phyloP scores from a whole-genome alignment of 2,888 invertebrate genomes.

The Anoplius nigerrimus region DNA sequence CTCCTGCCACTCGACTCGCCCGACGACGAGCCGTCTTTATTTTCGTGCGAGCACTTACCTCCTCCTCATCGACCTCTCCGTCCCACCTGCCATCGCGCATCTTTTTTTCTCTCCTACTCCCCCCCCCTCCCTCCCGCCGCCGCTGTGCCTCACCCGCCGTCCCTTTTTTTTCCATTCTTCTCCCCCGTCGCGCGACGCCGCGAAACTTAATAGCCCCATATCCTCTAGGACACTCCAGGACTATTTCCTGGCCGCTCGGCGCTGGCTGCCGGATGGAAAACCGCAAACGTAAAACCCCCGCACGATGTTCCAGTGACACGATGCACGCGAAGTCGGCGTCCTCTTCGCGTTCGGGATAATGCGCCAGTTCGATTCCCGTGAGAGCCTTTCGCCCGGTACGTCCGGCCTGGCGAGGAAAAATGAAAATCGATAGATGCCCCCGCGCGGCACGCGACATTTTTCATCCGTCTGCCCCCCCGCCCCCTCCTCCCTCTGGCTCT shows the following conservation, averaged over 20 bases:
- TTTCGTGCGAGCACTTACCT: conserved; percentile 47
- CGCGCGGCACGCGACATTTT: too few species aligned
- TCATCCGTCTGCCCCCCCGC: too few species aligned
- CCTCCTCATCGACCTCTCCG: conserved; percentile 32
- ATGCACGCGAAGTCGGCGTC: neutral
- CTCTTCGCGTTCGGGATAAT: neutral
- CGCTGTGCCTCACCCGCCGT: conserved; percentile 32
- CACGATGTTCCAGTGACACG: conserved; percentile 25
- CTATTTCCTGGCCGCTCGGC: conserved; percentile 71
- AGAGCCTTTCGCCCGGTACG: too few species aligned
- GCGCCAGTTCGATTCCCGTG: neutral
- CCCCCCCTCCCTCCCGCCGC: conserved; percentile 42
- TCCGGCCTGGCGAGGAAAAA: too few species aligned
- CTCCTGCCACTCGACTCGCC: too few species aligned
- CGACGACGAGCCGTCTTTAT: conserved; percentile 20
- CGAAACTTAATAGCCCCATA: conserved; percentile 73
- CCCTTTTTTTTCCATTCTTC: conserved; percentile 39
- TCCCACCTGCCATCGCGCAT: conserved; percentile 29
- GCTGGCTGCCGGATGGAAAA: conserved; percentile 71
- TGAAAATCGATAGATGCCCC: too few species aligned
- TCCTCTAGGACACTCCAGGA: conserved; percentile 72
- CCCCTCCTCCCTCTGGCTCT: too few species aligned
- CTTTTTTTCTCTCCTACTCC: conserved; percentile 26
- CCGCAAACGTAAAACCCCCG: conserved; percentile 66
- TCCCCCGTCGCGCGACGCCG: too few species aligned